phyloP scores from a whole-genome alignment of 2,113 vertebrate species.

The Catharus bicknelli region DNA sequence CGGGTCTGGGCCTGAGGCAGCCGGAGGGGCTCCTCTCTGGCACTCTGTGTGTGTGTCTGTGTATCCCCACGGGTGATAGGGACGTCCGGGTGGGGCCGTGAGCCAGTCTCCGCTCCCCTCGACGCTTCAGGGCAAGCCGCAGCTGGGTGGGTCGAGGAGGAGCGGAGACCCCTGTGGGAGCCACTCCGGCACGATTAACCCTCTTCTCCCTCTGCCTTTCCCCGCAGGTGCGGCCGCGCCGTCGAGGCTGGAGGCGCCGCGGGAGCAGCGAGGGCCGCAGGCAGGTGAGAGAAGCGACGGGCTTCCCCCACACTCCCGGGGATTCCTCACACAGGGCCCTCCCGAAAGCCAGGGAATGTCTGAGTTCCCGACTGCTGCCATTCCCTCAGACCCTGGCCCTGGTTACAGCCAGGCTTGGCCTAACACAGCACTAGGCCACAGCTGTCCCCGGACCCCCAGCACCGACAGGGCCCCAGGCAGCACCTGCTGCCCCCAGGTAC shows the following conservation, averaged over 20 bases:
- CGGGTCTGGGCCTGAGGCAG: background rate
- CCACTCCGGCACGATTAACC: background rate
- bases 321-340: background rate
- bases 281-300: conserved; percentile 39
- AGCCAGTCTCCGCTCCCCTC: background rate
- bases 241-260: background rate
- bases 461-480: background rate
- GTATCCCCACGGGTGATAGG: background rate
- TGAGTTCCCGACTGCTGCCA: too few relatives aligned
- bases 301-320: background rate
- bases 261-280: background rate
- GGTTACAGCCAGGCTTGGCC: background rate
- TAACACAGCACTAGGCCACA: background rate
- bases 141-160: background rate
- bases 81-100: background rate
- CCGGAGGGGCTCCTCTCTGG: background rate
- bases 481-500: background rate
- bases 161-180: background rate
- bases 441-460: background rate
- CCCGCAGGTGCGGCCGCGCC: background rate
- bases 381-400: background rate
- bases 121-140: background rate
- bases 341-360: background rate
- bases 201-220: background rate
- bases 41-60: too few relatives aligned